Conservation (phyloP, 1,140 invertebrate genomes). For the Diorhabda sublineata region DNA sequence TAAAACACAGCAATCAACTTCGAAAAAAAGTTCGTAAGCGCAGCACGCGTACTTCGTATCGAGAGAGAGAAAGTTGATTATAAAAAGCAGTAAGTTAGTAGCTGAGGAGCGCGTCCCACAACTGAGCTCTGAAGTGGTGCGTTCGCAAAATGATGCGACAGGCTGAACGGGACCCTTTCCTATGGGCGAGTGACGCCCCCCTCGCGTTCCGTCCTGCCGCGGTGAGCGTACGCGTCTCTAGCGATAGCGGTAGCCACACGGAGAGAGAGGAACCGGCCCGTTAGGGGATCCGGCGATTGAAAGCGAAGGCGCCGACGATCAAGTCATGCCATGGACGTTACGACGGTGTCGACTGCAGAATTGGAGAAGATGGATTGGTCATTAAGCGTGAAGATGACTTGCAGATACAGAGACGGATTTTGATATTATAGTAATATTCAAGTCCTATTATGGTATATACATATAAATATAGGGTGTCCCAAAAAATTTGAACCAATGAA, state of each 20-base stretch:
- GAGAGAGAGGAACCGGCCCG: not conserved
- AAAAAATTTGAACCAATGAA: too few relatives aligned
- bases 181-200: not conserved
- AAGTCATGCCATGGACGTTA: not conserved
- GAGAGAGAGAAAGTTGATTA: not conserved
- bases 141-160: conserved; percentile 16
- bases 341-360: not conserved
- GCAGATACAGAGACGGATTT: not conserved
- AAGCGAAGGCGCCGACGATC: conserved; percentile 1
- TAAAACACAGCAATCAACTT: not conserved
- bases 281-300: not conserved
- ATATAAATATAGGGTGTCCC: too few relatives aligned
- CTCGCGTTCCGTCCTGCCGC: not conserved
- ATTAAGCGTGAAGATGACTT: not conserved
- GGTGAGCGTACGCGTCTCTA: not conserved
- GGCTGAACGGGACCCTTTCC: conserved; percentile 17
- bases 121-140: conserved; percentile 11
- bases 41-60: not conserved
- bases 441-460: too few relatives aligned
- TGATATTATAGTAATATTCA: not conserved
- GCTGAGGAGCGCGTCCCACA: conserved; percentile 12
- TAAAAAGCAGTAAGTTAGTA: not conserved
- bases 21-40: not conserved
- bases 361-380: not conserved
- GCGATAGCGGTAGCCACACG: not conserved